Base-by-base conservation (phyloP, 2,797 vertebrate genomes). In the Clamator glandarius region DNA sequence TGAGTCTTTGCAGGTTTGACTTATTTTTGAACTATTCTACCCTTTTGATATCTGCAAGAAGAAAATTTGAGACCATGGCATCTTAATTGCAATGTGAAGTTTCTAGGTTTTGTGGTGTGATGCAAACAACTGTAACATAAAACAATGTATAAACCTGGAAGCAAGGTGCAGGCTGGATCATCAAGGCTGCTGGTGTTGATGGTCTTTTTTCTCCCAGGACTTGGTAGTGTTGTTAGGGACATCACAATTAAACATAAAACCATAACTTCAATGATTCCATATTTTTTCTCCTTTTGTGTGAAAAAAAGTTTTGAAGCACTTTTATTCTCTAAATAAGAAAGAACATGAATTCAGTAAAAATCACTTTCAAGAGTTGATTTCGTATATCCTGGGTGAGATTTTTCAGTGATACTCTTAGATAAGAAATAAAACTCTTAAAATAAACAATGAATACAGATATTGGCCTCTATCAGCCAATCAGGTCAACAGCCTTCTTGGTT, bases 41-140 rank as follows among this genome's bases (percentile, higher is more conserved):
- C n/a, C n/a, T n/a, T n/a, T n/a, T n/a, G n/a, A n/a, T n/a, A n/a
- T n/a, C n/a, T n/a, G n/a, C n/a, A n/a, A n/a, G n/a, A n/a, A n/a
- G n/a, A n/a, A n/a, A n/a, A n/a, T n/a, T n/a, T n/a, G n/a, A n/a
- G n/a, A n/a, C n/a, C n/a, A n/a, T n/a, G n/a, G n/a, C n/a, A n/a
- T n/a, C n/a, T n/a, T n/a, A n/a, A n/a, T n/a, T n/a, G n/a, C n/a
- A n/a, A n/a, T n/a, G 36, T 51, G 36, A 39, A 79, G 17, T 61
- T 7, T n/a, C 41, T 74, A 20, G 10, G 12, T 64, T 62, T 36
- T 72, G n/a, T 15, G 80, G n/a, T 0, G 0, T 24, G 35, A 86
- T 10, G 6, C 26, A 86, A 82, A 74, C 33, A 77, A 41, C 11
- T 62, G 44, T 36, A 63, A 31, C 33, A 36, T 42, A 76, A 82